Conservation (phyloP, 53 echinoderm and acorn worm genomes). For the Zoroaster sp. region DNA sequence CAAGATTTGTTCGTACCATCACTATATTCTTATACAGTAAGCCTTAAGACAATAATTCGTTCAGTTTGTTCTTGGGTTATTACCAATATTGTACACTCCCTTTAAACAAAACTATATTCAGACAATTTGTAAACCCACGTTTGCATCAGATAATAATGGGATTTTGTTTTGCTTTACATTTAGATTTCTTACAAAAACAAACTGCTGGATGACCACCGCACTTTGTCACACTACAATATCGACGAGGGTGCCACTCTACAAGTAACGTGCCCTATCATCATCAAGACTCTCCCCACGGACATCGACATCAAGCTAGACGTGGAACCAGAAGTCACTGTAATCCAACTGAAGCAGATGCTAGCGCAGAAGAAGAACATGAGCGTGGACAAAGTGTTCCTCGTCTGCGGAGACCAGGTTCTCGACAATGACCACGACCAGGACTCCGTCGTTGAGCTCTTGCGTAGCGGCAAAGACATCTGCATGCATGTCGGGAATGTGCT, state of each 20-base stretch:
- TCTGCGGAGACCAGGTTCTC: slow-evolving; percentile 52
- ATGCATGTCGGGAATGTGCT: slow-evolving; percentile 63
- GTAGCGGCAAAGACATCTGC: slow-evolving; percentile 18
- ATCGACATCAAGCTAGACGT: slow-evolving; percentile 45
- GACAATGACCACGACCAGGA: slow-evolving; percentile 52
- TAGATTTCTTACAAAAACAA: slow-evolving; percentile 40
- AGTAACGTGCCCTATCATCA: slow-evolving; percentile 10
- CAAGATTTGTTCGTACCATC: no score
- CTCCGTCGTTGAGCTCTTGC: slow-evolving; percentile 37
- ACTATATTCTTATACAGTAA: no score
- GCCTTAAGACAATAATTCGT: no score
- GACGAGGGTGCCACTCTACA: slow-evolving; percentile 45
- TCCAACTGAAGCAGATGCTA: slow-evolving; percentile 53
- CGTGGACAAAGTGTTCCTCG: slow-evolving; percentile 36
- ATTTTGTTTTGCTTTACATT: background rate
- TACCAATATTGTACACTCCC: no score
- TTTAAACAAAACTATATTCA: no score
- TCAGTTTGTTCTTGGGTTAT: no score
- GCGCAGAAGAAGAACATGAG: slow-evolving; percentile 24
- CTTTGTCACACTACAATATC: slow-evolving; percentile 53
- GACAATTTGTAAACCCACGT: no score
- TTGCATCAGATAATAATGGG: background rate
- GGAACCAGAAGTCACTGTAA: slow-evolving; percentile 56
- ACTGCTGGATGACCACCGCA: slow-evolving; percentile 53
- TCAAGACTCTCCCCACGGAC: slow-evolving; percentile 28